Conservation (phyloP, 2,797 vertebrate species). For the Hybognathus amarus region DNA sequence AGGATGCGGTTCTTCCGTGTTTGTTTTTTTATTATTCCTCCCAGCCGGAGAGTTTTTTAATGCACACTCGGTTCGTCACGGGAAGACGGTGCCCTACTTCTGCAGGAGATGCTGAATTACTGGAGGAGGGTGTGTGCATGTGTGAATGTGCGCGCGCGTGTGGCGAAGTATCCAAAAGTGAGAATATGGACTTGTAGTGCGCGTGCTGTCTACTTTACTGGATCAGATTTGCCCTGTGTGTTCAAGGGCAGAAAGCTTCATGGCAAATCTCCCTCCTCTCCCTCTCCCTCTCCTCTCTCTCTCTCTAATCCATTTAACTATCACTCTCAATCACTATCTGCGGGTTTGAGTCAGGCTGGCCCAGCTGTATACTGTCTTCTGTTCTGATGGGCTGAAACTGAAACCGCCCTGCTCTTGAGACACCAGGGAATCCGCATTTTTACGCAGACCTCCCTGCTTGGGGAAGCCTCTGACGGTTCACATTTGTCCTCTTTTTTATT, state of each 20-base stretch:
- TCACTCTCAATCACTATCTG: constrained; percentile 92
- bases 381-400: constrained; percentile 69
- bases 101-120: constrained; percentile 64
- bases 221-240: constrained; percentile 79
- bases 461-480: constrained; percentile 8
- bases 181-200: constrained; percentile 77
- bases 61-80: constrained; percentile 53
- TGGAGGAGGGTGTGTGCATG: constrained; percentile 39
- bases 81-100: constrained; percentile 75
- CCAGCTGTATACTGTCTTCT: constrained; percentile 80
- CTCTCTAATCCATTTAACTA: constrained; percentile 86
- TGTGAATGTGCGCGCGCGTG: constrained; percentile 6
- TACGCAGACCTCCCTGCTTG: neutral
- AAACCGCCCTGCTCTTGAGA: constrained; percentile 73
- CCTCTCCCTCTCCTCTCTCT: constrained; percentile 69
- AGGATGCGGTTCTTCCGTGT: constrained; percentile 47
- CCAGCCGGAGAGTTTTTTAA: constrained; percentile 70
- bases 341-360: constrained; percentile 83
- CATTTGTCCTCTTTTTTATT: constrained; percentile 8
- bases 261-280: constrained; percentile 77
- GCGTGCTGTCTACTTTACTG: constrained; percentile 72
- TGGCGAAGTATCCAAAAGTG: constrained; percentile 78
- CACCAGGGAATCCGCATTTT: constrained; percentile 15
- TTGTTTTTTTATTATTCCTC: constrained; percentile 26
- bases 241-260: constrained; percentile 88